A percentile compares a stretch with the other conserved stretches of the same genome.
Conservation (phyloP, 2,888 invertebrate genomes). For the Pocota personata region DNA sequence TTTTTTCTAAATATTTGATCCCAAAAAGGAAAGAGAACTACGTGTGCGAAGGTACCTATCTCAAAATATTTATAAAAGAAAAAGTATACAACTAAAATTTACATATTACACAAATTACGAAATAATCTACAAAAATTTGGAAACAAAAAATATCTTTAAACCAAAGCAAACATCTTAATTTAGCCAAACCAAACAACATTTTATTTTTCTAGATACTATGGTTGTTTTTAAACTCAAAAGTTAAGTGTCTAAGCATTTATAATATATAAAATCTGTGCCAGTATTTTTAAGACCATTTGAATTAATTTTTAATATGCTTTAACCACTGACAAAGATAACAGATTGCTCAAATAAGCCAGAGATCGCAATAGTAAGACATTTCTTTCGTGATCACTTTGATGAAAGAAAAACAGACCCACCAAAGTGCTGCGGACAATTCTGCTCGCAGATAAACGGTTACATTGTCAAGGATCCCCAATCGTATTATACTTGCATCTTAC, state of each 20-base stretch:
- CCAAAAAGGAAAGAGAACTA: constrained; percentile 48
- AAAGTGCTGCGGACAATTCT: too few species aligned
- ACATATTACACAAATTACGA: constrained; percentile 40
- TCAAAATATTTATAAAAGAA: constrained; percentile 13
- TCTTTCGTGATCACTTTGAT: too few species aligned
- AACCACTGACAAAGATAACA: too few species aligned
- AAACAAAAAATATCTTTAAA: constrained; percentile 15
- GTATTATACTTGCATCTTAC: too few species aligned
- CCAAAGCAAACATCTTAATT: constrained; percentile 44
- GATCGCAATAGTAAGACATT: too few species aligned
- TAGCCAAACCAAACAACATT: constrained; percentile 49
- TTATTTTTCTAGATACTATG: constrained; percentile 3
- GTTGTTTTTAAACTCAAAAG: constrained; percentile 37
- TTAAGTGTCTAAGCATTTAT: too few species aligned
- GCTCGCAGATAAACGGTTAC: too few species aligned
- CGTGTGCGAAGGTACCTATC: constrained; percentile 60
- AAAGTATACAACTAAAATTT: constrained; percentile 18
- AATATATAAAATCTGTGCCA: neutral
- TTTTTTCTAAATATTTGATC: constrained; percentile 23
- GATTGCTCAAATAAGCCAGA: too few species aligned
- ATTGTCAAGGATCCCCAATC: too few species aligned
- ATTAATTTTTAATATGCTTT: too few species aligned
- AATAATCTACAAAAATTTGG: constrained; percentile 47
- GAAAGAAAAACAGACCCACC: too few species aligned
- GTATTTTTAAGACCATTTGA: neutral